Base-by-base conservation (phyloP, 2,797 vertebrate genomes). In the Hemibagrus guttatus region DNA sequence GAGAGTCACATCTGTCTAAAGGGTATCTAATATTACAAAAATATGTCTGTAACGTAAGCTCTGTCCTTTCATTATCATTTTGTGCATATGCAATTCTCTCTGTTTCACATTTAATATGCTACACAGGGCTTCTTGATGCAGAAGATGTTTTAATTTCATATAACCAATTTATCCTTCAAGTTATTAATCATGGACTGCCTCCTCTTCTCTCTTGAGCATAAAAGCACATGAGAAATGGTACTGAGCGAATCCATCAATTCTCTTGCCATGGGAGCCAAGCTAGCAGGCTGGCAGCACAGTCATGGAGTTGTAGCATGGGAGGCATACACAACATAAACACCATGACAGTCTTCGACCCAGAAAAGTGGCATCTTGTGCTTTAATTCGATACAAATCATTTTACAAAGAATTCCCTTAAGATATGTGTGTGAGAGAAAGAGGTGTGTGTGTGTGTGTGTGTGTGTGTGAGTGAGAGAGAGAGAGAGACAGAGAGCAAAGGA, bases 201-300 rank as follows among this genome's bases (percentile, higher is more conserved):
- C 46, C n/a, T 3, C 56, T 64, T 46, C 85, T 84, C 66, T 72
- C 59, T 81, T 84, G 74, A 81, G 84, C 54, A 74, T 84, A 84
- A 84, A 82, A 46, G 49, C 52, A 86, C 46, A 76, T 52, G 79
- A 63, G 39, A 26, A 63, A 63, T 46, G 69, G 75, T 78, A 17
- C 81, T 86, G 84, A 71, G 83, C 71, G 31, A 82, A 83, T 89
- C n/a, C 68, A 85, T 84, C 68, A 81, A 59, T 78, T 74, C 84
- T 81, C 84, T 39, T 82, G 84, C 16, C 12, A 23, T 68, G 64
- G n/a, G 63, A 85, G 72, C 49, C 68, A 66, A 35, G 6, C 61
- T 76, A 84, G 12, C 35, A 81, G 58, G 3, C 39, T 28, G 58
- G 58, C 21, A 42, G 23, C 59, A 84, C 84, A 76, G 59, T 80